Base-by-base conservation (phyloP, 2,888 invertebrate genomes). In the Dendrolimus pini region DNA sequence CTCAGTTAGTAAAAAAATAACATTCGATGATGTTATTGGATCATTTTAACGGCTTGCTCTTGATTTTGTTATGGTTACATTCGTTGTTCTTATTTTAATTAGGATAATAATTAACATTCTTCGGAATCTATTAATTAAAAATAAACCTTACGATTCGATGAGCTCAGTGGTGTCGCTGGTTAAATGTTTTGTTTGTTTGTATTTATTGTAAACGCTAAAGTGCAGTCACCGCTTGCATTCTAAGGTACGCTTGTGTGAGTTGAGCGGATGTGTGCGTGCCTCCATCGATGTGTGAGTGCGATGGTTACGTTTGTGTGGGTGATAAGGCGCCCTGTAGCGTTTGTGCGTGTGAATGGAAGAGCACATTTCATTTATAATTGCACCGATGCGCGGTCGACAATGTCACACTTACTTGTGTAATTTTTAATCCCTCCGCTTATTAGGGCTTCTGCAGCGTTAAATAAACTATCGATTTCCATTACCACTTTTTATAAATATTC, bases 181-280 rank as follows among this genome's bases (percentile, higher is more conserved):
- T 82, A 83, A 82, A 80, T 83, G 84, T 30, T 86, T 84, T 88
- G 87, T 89, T 90, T 90, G 85, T 90, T 89, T 90, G 88, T 89
- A 81, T 90, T 89, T 89, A 87, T 87, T 85, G 87, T 87, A 84
- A 83, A 82, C 84, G 86, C 78, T 85, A 83, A 86, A 89, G 89
- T 90, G 89, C 89, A 89, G 89, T 89, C 89, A 89, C 89, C 89
- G 89, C 89, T 80, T 87, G 89, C 89, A 89, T 89, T 89, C 88
- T 82, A 82, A 67, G 73, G 77, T 69, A 65, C 62, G 74, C 57
- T 65, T 64, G 85, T 87, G 85, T 85, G 85, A 72, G 85, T 79
- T 76, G 59, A 61, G 66, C 66, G 59, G 58, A 58, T 64, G 75
- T 73, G 82, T 80, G 83, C 74, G 80, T 74, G 76, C 61, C 60